Conservation (phyloP, 2,888 invertebrate genomes). For the Deilephila elpenor region DNA sequence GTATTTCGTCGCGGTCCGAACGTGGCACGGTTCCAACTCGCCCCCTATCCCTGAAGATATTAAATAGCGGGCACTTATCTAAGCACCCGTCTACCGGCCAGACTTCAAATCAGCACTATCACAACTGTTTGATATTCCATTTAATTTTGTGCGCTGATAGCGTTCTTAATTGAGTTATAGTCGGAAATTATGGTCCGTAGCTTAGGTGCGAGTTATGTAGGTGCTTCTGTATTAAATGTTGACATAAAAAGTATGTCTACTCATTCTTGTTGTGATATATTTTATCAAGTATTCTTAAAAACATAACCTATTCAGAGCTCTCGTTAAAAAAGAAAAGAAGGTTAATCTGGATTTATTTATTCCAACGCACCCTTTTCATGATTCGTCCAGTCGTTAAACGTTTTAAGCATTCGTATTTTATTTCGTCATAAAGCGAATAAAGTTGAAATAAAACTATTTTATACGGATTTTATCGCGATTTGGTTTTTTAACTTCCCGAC, state of each 20-base stretch:
- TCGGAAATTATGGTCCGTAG: conserved; percentile 14
- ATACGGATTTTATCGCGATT: no score
- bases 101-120: conserved; percentile 68
- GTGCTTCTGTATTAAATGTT: not conserved
- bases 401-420: not conserved
- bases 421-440: not conserved
- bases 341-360: not conserved
- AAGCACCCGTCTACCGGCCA: conserved; percentile 56
- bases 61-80: conserved; percentile 77
- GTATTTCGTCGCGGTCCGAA: conserved; percentile 48
- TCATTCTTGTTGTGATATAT: not conserved
- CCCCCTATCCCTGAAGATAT: conserved; percentile 60
- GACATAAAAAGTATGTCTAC: not conserved
- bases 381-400: not conserved
- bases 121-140: conserved; percentile 65
- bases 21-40: conserved; percentile 62
- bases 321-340: not conserved
- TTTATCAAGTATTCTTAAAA: not conserved
- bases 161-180: conserved; percentile 49
- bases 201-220: not conserved
- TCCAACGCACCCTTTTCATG: not conserved
- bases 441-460: no score
- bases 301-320: not conserved
- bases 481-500: no score
- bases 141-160: conserved; percentile 56